phyloP scores from a whole-genome alignment of 2,113 vertebrate species.

The Rhynchomys soricoides region DNA sequence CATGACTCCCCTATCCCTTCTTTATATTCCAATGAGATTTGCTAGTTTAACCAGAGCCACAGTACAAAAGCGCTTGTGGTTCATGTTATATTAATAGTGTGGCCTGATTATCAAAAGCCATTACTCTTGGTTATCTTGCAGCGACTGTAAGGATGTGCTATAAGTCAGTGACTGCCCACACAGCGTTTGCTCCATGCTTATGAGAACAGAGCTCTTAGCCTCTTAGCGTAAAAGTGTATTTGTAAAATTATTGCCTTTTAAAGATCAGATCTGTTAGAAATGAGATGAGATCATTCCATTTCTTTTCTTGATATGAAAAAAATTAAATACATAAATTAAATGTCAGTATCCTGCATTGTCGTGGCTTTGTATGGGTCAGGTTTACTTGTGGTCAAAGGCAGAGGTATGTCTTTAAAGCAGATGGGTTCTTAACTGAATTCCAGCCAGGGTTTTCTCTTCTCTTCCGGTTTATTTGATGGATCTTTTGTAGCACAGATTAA shows the following conservation, averaged over 20 bases:
- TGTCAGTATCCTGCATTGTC: conserved; percentile 76
- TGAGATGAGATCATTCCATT: conserved; percentile 77
- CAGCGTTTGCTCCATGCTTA: conserved; percentile 82
- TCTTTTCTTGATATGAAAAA: conserved; percentile 77
- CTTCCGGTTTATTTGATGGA: conserved; percentile 80
- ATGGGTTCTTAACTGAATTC: conserved; percentile 77
- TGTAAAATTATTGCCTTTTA: conserved; percentile 87
- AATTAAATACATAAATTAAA: conserved; percentile 83
- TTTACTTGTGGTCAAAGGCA: conserved; percentile 83
- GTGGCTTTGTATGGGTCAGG: conserved; percentile 76
- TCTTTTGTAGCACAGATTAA: conserved; percentile 82
- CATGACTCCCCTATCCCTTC: conserved; percentile 78
- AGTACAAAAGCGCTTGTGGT: conserved; percentile 86
- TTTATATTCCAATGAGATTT: conserved; percentile 89
- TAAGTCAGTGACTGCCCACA: conserved; percentile 87
- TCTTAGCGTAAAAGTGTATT: conserved; percentile 85
- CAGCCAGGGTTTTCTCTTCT: conserved; percentile 83
- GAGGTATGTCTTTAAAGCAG: conserved; percentile 81
- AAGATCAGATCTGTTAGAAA: conserved; percentile 83
- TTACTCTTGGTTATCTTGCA: conserved; percentile 90
- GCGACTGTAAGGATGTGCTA: conserved; percentile 81
- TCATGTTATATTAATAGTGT: conserved; percentile 91
- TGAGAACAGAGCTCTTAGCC: conserved; percentile 85
- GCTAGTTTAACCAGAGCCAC: conserved; percentile 85
- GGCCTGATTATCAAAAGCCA: conserved; percentile 90